phyloP scores from a whole-genome alignment of 2,113 vertebrate species.

The Bubalus kerabau region DNA sequence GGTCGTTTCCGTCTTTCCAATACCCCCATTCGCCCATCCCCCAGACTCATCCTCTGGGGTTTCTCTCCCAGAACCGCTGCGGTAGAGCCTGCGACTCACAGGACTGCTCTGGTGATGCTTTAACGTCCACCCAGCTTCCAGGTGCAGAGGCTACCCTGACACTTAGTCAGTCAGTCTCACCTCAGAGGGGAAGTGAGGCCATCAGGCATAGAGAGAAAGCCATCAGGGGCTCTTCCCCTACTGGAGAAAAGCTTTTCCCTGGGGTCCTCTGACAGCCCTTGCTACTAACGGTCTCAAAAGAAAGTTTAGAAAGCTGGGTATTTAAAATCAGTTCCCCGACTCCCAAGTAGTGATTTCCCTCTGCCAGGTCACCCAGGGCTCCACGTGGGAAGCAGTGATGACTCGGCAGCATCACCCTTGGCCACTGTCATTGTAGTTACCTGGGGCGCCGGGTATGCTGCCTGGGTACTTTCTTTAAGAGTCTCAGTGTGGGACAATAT shows the following conservation, averaged over 20 bases:
- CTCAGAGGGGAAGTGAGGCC: not conserved
- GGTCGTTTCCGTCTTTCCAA: not conserved
- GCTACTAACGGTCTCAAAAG: not conserved
- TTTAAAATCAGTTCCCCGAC: not conserved
- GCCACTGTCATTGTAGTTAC: not conserved
- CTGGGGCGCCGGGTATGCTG: not conserved
- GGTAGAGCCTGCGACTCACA: not conserved
- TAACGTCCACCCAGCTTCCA: not conserved
- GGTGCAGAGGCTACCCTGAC: not conserved
- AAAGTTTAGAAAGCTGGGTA: too few species aligned
- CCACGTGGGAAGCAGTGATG: not conserved
- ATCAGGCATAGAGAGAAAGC: fast-evolving
- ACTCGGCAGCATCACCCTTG: not conserved
- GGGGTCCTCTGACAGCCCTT: not conserved
- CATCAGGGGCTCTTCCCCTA: not conserved
- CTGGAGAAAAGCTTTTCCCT: not conserved
- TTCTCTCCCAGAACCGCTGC: too few species aligned
- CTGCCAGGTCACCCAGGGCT: not conserved
- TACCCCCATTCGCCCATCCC: not conserved
- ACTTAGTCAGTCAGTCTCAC: not conserved
- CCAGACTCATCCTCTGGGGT: not conserved
- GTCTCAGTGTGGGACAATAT: not conserved
- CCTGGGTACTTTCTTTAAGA: not conserved
- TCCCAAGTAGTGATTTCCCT: too few species aligned
- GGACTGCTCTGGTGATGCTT: too few species aligned